Conservation (phyloP, 2,888 invertebrate genomes). For the Eristalis tenax region DNA sequence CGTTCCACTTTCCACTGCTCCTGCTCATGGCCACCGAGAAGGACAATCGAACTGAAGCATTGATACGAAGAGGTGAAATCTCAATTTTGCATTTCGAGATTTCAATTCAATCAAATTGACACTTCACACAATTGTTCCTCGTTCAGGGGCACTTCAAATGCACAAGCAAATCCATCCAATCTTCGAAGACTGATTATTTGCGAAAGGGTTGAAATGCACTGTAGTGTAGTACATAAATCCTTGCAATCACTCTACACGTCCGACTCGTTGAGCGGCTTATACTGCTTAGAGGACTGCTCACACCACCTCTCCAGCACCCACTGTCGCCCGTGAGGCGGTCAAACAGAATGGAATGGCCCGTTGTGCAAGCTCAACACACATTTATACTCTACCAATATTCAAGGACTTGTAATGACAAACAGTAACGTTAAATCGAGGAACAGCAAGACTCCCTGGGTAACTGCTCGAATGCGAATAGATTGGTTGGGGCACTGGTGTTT, state of each 20-base stretch:
- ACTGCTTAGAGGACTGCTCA: slow-evolving; percentile 20
- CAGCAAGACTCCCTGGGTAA: slow-evolving; percentile 4
- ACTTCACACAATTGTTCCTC: slow-evolving; percentile 63
- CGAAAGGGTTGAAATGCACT: slow-evolving; percentile 39
- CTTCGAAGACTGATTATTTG: slow-evolving; percentile 62
- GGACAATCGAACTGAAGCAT: slow-evolving; percentile 10
- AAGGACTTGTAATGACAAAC: slow-evolving; percentile 59
- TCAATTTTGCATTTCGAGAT: slow-evolving; percentile 52
- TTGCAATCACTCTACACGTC: slow-evolving; percentile 53
- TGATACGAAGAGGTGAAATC: slow-evolving; percentile 40
- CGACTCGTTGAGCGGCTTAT: slow-evolving; percentile 32
- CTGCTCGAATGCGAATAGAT: not conserved
- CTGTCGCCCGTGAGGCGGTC: slow-evolving; percentile 44
- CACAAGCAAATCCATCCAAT: slow-evolving; percentile 65
- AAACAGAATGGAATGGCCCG: slow-evolving; percentile 49
- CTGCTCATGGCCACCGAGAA: not conserved
- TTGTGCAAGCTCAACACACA: slow-evolving; percentile 30
- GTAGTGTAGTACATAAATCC: slow-evolving; percentile 45
- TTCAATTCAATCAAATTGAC: slow-evolving; percentile 71
- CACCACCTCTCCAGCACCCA: not conserved
- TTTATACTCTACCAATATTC: slow-evolving; percentile 53
- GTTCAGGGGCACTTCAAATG: slow-evolving; percentile 44
- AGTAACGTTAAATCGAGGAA: slow-evolving; percentile 52
- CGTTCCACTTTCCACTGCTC: too few species aligned
- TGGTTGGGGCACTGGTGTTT: slow-evolving; percentile 18